These are phyloP conservation scores for Aphelocoma coerulescens DNA, from an alignment of 2,113 vertebrate species.

Conservation along the genomic window DNA sequence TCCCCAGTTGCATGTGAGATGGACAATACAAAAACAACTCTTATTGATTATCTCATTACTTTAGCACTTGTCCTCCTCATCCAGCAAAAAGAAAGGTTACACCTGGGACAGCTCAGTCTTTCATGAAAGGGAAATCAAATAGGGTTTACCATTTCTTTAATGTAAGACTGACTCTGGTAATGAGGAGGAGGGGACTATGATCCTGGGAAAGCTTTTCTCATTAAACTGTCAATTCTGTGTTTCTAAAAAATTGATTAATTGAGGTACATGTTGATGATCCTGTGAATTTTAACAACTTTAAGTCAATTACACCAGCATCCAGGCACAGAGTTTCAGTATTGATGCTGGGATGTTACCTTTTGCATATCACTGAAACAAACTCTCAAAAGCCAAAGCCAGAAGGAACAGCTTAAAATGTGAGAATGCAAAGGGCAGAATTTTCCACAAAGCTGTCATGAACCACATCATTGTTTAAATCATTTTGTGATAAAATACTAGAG, in stretches of 20 bases:
- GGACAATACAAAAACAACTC: neutral
- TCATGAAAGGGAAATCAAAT: constrained; percentile 19
- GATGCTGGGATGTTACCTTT: neutral
- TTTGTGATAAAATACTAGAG: neutral
- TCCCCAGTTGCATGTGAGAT: accelerated
- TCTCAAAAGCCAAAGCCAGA: neutral
- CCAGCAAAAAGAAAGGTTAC: neutral
- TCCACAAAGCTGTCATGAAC: neutral
- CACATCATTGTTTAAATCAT: neutral
- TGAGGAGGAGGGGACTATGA: constrained; percentile 25
- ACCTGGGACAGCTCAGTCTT: neutral
- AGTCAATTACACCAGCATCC: constrained; percentile 11
- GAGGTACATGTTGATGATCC: neutral
- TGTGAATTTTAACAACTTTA: constrained; percentile 43
- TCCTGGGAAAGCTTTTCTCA: constrained; percentile 42
- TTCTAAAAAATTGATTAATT: constrained; percentile 38
- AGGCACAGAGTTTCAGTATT: neutral
- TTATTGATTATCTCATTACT: neutral
- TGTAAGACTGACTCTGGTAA: neutral
- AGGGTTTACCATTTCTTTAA: constrained; percentile 28
- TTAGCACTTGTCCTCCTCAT: neutral
- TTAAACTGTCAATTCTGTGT: constrained; percentile 34
- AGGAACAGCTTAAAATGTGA: neutral
- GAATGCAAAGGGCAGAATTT: neutral
- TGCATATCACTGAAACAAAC: neutral